Evolutionary conservation across 2,888 invertebrate species (phyloP).

Genomic region (Tetrapedia diversipes): DNA sequence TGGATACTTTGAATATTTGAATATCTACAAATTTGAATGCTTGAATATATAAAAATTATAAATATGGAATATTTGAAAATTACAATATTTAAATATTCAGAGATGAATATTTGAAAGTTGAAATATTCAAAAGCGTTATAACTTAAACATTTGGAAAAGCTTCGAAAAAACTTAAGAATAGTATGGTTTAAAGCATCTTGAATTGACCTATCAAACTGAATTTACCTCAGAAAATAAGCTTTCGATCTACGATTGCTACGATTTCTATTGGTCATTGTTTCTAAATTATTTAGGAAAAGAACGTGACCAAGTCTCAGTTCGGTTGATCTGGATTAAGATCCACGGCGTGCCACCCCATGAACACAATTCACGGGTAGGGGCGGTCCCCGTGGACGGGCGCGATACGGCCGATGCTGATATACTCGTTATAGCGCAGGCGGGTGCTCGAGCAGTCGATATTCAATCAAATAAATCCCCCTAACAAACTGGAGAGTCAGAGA

Average conservation of each 20-base stretch:
- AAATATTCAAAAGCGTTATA: too few species aligned
- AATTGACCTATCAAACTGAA: too few species aligned
- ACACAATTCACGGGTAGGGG: conserved; percentile 39
- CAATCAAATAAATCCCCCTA: conserved; percentile 77
- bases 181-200: too few species aligned
- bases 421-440: conserved; percentile 61
- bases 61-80: too few species aligned
- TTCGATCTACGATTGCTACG: neutral
- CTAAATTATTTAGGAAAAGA: conserved; percentile 1
- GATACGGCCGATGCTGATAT: conserved; percentile 62
- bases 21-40: too few species aligned
- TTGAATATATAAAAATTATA: too few species aligned
- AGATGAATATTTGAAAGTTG: too few species aligned
- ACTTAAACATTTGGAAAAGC: too few species aligned
- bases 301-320: conserved; percentile 25
- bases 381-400: conserved; percentile 51
- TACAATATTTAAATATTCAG: too few species aligned
- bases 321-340: conserved; percentile 53
- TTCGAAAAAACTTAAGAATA: neutral
- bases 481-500: conserved; percentile 76
- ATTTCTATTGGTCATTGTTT: neutral
- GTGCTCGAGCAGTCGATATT: conserved; percentile 69
- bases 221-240: neutral
- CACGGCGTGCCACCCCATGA: conserved; percentile 10
- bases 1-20: neutral